Conservation (phyloP, 2,888 invertebrate species). For the Philaethria dido region DNA sequence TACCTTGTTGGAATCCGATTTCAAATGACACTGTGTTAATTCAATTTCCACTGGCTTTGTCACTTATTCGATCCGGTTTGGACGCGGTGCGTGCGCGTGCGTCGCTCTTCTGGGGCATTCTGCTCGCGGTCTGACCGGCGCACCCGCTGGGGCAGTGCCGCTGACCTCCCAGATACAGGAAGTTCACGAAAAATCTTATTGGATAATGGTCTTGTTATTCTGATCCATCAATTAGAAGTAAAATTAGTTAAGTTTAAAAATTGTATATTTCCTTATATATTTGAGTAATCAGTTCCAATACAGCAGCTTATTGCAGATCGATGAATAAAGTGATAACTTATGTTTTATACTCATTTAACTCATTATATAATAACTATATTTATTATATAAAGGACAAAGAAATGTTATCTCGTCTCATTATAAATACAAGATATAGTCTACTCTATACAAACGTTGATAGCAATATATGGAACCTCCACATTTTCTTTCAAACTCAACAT, state of each 20-base stretch:
- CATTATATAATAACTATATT: background rate
- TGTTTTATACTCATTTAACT: background rate
- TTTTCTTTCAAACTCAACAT: conserved; percentile 3
- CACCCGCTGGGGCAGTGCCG: conserved; percentile 49
- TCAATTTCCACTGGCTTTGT: conserved; percentile 55
- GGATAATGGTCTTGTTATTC: conserved; percentile 52
- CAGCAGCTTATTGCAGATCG: background rate
- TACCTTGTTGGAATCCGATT: conserved; percentile 61
- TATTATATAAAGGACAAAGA: conserved; percentile 1
- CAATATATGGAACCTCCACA: background rate
- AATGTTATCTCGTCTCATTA: conserved; percentile 7
- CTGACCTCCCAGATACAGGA: conserved; percentile 67
- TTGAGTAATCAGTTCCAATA: conserved; percentile 23
- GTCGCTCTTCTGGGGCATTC: conserved; percentile 53
- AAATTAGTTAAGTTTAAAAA: conserved; percentile 14
- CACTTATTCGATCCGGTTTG: conserved; percentile 49
- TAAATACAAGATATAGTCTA: conserved; percentile 8
- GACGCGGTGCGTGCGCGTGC: conserved; percentile 54
- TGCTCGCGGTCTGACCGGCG: conserved; percentile 36
- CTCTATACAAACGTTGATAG: conserved; percentile 1
- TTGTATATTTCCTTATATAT: conserved; percentile 25
- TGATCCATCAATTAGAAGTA: conserved; percentile 31
- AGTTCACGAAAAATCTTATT: conserved; percentile 49
- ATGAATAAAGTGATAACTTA: background rate
- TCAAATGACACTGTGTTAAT: conserved; percentile 53